Conservation (phyloP, 2,113 vertebrate genomes). For the Pelmatolapia mariae region DNA sequence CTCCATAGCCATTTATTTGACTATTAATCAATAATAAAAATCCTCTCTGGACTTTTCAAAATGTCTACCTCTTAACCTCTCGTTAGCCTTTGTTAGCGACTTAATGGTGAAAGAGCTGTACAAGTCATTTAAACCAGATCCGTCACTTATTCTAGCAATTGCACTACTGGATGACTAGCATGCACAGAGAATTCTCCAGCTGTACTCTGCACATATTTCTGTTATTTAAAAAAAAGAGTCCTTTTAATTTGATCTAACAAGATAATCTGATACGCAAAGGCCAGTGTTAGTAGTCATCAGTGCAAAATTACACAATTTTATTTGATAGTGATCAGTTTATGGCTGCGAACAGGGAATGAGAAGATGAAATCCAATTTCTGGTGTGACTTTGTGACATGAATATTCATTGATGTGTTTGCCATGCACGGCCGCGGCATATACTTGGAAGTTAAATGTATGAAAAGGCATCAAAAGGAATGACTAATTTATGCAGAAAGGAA, state of each 20-base stretch:
- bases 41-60: slow-evolving; percentile 18
- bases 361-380: slow-evolving; percentile 22
- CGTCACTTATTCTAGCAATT: not conserved
- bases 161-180: not conserved
- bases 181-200: not conserved
- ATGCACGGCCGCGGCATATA: not conserved
- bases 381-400: slow-evolving; percentile 18
- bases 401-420: slow-evolving; percentile 19
- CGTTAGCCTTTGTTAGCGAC: slow-evolving; percentile 44
- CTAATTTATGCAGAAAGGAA: not conserved
- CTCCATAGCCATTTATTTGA: slow-evolving; percentile 2
- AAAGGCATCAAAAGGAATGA: not conserved
- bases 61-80: slow-evolving; percentile 52
- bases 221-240: not conserved
- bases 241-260: not conserved
- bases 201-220: not conserved
- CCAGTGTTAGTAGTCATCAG: not conserved
- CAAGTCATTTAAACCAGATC: slow-evolving; percentile 12
- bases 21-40: slow-evolving; percentile 48
- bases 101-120: not conserved
- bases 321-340: slow-evolving; percentile 7
- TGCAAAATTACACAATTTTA: not conserved
- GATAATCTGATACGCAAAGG: not conserved
- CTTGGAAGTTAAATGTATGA: not conserved
- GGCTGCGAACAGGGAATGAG: not conserved